Base-by-base conservation (phyloP, 2,113 vertebrate species). In the Xiphias gladius region DNA sequence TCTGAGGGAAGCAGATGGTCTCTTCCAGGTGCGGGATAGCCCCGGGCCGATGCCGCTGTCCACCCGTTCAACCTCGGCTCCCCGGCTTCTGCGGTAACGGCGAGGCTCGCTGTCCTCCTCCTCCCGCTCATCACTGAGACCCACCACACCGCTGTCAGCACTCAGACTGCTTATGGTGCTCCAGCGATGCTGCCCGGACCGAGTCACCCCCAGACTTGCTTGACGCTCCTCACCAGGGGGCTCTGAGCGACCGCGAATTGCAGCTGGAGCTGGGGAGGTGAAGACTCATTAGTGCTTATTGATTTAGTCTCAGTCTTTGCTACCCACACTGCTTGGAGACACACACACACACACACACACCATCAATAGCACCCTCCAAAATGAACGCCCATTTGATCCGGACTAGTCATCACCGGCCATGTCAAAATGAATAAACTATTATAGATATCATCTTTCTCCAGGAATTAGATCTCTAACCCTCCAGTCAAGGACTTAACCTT, bases 101-200 rank as follows among this genome's bases (percentile, higher is more conserved):
- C 80, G 89, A 1, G 93, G 93, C 57, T 94, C 94, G 11, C 88
- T 90, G 84, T 94, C 93, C 0, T 94, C 93, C 52, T 95, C 93
- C 37, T 97, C 97, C 4, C 93, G 89, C 78, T 96, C 95, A 17
- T 97, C 96, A 0, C 94, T 96, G 73, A 97, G 92, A 0, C 97
- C 96, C 9, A 97, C 96, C 2, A 98, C 96, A 0, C 97, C 97
- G 0, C 97, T 98, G 96, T 97, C 97, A 0, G 96, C 95, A 48
- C 97, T 98, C 86, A 97, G 93, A 87, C 96, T 97, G 95, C 97
- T 98, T 87, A 97, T 92, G 7, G 97, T 97, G 91, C 97, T 98
- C 97, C 97, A 98, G 39, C 97, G 97, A 58, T 95, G 96, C 55
- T 96, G 92, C 39, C 71, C 93, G n/a, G 76, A 74, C 17, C 91